Percentiles rank a stretch among this genome's conserved stretches.
Conservation (phyloP, 53 echinoderm and acorn worm species). For the Stichopus horrens region DNA sequence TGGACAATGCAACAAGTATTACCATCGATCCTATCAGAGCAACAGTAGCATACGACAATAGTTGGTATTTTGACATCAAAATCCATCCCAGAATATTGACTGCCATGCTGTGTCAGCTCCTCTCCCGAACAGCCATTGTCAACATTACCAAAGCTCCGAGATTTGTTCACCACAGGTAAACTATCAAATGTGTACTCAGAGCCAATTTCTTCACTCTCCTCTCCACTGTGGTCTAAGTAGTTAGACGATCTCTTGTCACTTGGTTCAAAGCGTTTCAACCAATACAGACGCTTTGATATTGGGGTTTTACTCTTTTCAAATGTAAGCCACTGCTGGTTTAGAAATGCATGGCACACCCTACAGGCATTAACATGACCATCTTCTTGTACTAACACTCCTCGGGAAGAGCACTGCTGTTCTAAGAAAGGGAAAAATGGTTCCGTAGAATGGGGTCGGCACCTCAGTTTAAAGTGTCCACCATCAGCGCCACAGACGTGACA, state of each 20-base stretch:
- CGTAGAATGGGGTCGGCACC: constrained; percentile 76
- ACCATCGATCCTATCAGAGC: constrained; percentile 65
- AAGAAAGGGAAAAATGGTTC: constrained; percentile 98
- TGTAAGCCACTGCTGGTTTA: constrained; percentile 91
- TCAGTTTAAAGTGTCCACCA: constrained; percentile 80
- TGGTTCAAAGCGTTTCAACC: constrained; percentile 84
- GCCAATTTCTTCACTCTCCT: constrained; percentile 6
- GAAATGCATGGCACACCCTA: constrained; percentile 89
- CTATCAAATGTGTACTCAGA: constrained; percentile 9
- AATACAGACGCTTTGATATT: constrained; percentile 91
- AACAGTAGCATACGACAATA: constrained; percentile 84
- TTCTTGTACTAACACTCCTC: constrained; percentile 63
- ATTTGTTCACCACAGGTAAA: not conserved
- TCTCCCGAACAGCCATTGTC: constrained; percentile 28
- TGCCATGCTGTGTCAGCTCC: constrained; percentile 41
- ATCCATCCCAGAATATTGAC: constrained; percentile 47
- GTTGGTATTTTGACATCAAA: constrained; percentile 86
- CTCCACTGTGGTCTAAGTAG: not conserved
- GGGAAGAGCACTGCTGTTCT: constrained; percentile 86
- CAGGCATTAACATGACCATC: constrained; percentile 86
- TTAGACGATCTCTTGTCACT: constrained; percentile 21
- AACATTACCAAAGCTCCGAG: not conserved
- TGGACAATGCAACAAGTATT: constrained; percentile 81
- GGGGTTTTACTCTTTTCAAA: constrained; percentile 93
- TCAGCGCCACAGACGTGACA: constrained; percentile 97